phyloP scores from a whole-genome alignment of 2,888 invertebrate species.

The Pomacea canaliculata region DNA sequence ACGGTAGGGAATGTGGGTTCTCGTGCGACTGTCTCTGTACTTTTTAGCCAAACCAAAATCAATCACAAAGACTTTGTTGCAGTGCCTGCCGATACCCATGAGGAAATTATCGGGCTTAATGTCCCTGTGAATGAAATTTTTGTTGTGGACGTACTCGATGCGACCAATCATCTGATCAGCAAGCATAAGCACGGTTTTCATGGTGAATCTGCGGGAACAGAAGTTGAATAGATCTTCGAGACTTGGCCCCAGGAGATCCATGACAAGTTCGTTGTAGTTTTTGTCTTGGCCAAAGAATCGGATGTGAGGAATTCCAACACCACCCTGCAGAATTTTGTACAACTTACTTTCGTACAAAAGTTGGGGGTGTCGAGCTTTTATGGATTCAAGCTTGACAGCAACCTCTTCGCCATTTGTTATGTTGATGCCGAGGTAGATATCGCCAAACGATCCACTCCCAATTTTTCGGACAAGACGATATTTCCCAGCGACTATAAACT shows the following conservation, averaged over 20 bases:
- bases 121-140: constrained; percentile 96
- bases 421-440: constrained; percentile 70
- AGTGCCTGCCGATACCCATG: constrained; percentile 72
- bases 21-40: constrained; percentile 92
- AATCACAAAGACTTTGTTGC: constrained; percentile 86
- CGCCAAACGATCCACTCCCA: constrained; percentile 70
- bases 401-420: constrained; percentile 71
- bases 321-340: constrained; percentile 73
- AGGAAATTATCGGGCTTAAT: constrained; percentile 74
- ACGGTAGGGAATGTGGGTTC: constrained; percentile 92
- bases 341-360: constrained; percentile 73
- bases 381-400: constrained; percentile 73
- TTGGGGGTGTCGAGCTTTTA: constrained; percentile 73
- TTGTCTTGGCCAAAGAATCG: constrained; percentile 81
- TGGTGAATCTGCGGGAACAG: constrained; percentile 97
- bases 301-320: constrained; percentile 69
- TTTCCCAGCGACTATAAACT: constrained; percentile 67
- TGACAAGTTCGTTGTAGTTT: constrained; percentile 98
- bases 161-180: constrained; percentile 86
- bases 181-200: constrained; percentile 99
- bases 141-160: constrained; percentile 98
- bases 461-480: constrained; percentile 69
- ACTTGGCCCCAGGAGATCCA: constrained; percentile 88
- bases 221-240: constrained; percentile 88
- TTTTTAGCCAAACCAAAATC: constrained; percentile 99